Conservation (phyloP, 2,113 vertebrate genomes). For the Gopherus evgoodei region DNA sequence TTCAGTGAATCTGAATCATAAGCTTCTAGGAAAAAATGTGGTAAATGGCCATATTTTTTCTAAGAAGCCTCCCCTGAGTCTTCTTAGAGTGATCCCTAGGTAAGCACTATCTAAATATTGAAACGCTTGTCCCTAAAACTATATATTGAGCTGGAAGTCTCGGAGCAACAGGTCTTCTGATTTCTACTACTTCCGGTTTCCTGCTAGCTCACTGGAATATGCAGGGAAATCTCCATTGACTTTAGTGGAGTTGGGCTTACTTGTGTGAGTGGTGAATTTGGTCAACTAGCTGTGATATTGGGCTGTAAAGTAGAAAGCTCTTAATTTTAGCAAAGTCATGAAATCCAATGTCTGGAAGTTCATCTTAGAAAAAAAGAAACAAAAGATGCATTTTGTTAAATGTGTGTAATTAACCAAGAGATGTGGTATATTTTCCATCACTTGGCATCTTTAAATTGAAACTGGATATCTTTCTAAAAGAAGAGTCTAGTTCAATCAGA, state of each 20-base stretch:
- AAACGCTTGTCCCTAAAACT: accelerated
- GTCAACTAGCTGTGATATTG: neutral
- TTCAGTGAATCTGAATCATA: neutral
- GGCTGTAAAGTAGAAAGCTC: neutral
- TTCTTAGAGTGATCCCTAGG: neutral
- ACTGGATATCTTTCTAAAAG: neutral
- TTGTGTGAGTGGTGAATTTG: neutral
- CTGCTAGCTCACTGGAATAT: neutral
- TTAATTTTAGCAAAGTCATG: neutral
- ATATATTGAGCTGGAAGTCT: accelerated
- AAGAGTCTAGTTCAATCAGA: neutral
- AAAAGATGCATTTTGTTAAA: neutral
- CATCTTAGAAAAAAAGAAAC: neutral
- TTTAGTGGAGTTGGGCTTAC: neutral
- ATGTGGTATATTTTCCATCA: neutral
- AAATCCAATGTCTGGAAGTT: neutral
- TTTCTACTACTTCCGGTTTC: neutral
- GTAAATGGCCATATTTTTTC: accelerated
- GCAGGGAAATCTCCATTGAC: neutral
- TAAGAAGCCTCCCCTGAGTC: accelerated
- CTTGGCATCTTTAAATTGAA: neutral
- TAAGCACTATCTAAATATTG: accelerated
- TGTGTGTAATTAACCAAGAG: neutral
- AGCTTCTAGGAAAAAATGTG: neutral
- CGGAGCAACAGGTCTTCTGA: neutral